Evolutionary conservation across 2,888 invertebrate genomes (phyloP).

Genomic region (Lacanobia oleracea): DNA sequence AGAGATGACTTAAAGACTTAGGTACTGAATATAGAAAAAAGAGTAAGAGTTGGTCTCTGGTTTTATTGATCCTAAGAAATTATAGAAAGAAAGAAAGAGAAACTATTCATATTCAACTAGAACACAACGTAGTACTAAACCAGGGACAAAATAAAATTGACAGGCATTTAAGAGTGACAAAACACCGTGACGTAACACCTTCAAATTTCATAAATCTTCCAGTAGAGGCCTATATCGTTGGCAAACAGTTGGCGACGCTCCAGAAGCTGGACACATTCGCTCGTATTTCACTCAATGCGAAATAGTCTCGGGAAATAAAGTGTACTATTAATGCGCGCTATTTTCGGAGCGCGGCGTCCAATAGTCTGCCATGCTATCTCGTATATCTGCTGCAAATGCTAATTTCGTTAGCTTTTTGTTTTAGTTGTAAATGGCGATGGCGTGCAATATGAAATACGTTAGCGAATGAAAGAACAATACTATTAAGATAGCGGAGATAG

Average conservation of each 20-base stretch:
- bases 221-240: conserved; percentile 63
- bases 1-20: background rate
- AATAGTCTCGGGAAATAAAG: conserved; percentile 82
- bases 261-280: conserved; percentile 77
- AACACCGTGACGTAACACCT: conserved; percentile 45
- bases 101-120: background rate
- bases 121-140: conserved; percentile 10
- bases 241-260: conserved; percentile 76
- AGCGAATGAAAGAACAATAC: conserved; percentile 21
- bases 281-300: conserved; percentile 85
- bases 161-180: conserved; percentile 45
- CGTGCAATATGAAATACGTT: conserved; percentile 38
- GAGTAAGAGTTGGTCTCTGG: background rate
- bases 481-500: conserved; percentile 48
- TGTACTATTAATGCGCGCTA: conserved; percentile 81
- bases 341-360: conserved; percentile 82
- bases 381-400: conserved; percentile 43
- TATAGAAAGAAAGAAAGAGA: background rate
- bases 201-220: conserved; percentile 64
- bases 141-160: conserved; percentile 22
- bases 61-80: background rate
- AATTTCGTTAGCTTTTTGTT: conserved; percentile 45
- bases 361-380: conserved; percentile 77
- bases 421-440: conserved; percentile 26
- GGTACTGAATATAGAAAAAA: background rate